These are phyloP conservation scores for Cataglyphis hispanica DNA, from an alignment of 1,140 invertebrate species.

Conservation along the genomic window DNA sequence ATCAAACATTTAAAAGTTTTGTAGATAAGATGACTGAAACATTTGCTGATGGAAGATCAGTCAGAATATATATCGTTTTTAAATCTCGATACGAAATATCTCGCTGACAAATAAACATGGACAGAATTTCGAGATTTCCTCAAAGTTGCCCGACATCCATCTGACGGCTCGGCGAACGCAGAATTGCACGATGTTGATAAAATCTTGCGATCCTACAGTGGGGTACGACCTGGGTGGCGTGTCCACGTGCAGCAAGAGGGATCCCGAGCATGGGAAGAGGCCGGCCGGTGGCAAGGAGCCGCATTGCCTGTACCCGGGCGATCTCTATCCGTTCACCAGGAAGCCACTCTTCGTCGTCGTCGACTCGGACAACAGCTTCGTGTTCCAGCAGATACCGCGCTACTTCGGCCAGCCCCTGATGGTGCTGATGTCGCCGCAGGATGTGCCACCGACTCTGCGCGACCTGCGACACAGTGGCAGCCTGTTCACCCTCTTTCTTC, in stretches of 20 bases:
- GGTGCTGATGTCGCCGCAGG: conserved; percentile 97
- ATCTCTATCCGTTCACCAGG: conserved; percentile 96
- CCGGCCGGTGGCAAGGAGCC: conserved; percentile 91
- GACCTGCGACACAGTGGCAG: conserved; percentile 97
- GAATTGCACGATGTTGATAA: conserved; percentile 78
- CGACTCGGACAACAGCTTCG: conserved; percentile 98
- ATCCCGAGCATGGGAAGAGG: conserved; percentile 90
- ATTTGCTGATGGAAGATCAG: background rate
- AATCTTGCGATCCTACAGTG: conserved; percentile 87
- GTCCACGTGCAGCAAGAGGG: conserved; percentile 94
- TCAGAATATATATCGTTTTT: background rate
- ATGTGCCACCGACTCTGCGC: conserved; percentile 94
- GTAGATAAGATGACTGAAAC: background rate
- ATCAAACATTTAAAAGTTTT: background rate
- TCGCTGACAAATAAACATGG: background rate
- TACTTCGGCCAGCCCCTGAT: conserved; percentile 98
- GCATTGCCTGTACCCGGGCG: conserved; percentile 96
- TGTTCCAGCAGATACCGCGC: conserved; percentile 96
- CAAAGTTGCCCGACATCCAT: conserved; percentile 34
- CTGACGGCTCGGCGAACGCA: conserved; percentile 42
- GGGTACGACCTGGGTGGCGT: conserved; percentile 97
- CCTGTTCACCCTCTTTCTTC: conserved; percentile 97
- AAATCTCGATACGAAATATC: background rate
- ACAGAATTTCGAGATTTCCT: background rate
- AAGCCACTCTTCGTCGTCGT: conserved; percentile 97